phyloP scores from a whole-genome alignment of 2,113 vertebrate species.

The Brachyistius frenatus region DNA sequence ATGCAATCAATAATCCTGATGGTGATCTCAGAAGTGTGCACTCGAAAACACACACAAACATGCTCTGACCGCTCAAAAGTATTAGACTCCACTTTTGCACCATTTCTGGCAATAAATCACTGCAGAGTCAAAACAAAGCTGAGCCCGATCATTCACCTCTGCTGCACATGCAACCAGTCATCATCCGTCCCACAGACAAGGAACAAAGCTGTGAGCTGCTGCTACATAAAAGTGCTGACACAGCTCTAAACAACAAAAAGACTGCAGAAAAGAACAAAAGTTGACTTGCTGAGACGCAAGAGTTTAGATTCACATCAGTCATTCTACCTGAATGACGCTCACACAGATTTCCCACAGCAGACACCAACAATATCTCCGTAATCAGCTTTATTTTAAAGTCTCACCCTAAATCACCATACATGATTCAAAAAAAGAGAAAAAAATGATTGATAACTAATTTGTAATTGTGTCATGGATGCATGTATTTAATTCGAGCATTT shows the following conservation, averaged over 20 bases:
- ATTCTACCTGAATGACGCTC: background rate
- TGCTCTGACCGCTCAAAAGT: background rate
- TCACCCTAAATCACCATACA: conserved; percentile 11
- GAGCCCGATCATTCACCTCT: background rate
- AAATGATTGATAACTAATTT: conserved; percentile 2
- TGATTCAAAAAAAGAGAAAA: background rate
- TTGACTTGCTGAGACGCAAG: conserved; percentile 9
- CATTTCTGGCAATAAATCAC: conserved; percentile 28
- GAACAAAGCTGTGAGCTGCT: conserved; percentile 7
- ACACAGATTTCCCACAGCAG: conserved; percentile 3
- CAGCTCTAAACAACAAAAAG: background rate
- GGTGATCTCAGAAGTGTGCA: background rate
- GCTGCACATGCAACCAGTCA: too few relatives aligned
- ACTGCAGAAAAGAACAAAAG: background rate
- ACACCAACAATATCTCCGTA: background rate
- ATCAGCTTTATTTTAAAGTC: conserved; percentile 25
- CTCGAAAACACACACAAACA: background rate
- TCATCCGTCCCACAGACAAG: too few relatives aligned
- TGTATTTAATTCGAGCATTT: conserved; percentile 38
- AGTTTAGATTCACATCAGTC: background rate
- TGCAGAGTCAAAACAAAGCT: conserved; percentile 24
- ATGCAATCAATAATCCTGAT: background rate
- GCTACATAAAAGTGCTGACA: conserved; percentile 47
- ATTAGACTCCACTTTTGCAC: conserved; percentile 23
- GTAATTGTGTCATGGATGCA: background rate